Conservation (phyloP, 2,888 invertebrate species). For the Xylocampa areola region DNA sequence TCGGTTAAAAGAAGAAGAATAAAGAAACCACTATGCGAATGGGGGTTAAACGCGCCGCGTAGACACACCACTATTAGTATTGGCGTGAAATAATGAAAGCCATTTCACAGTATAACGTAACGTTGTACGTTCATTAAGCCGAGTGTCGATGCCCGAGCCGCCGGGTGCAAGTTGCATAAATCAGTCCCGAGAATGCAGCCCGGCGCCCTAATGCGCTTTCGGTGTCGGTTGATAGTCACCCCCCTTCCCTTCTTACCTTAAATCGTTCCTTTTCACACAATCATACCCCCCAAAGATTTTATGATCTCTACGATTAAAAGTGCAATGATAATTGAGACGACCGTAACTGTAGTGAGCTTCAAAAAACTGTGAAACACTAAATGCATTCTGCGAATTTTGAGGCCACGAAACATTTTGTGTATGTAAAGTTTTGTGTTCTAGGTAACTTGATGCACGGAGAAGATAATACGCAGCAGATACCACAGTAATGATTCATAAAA, state of each 20-base stretch:
- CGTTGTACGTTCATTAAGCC: slow-evolving; percentile 85
- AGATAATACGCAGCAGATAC: slow-evolving; percentile 40
- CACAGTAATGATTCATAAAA: slow-evolving; percentile 51
- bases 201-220: slow-evolving; percentile 88
- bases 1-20: slow-evolving; percentile 42
- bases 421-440: slow-evolving; percentile 33
- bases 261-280: slow-evolving; percentile 63
- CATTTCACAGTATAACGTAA: slow-evolving; percentile 83
- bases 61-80: slow-evolving; percentile 79
- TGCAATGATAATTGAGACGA: slow-evolving; percentile 59
- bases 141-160: slow-evolving; percentile 82
- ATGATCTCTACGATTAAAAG: slow-evolving; percentile 42
- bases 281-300: slow-evolving; percentile 54
- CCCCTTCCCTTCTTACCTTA: slow-evolving; percentile 64
- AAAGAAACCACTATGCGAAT: slow-evolving; percentile 58
- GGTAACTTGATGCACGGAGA: slow-evolving; percentile 48
- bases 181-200: slow-evolving; percentile 84
- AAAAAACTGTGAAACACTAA: slow-evolving; percentile 28
- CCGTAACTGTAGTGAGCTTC: slow-evolving; percentile 27
- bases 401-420: slow-evolving; percentile 17
- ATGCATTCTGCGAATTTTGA: slow-evolving; percentile 35
- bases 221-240: slow-evolving; percentile 85
- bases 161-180: slow-evolving; percentile 85
- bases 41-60: slow-evolving; percentile 64
- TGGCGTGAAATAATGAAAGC: slow-evolving; percentile 85